Percentiles rank a stretch among this genome's conserved stretches.
phyloP scores from a whole-genome alignment of 2,113 vertebrate species.

The Chinchilla lanigera region DNA sequence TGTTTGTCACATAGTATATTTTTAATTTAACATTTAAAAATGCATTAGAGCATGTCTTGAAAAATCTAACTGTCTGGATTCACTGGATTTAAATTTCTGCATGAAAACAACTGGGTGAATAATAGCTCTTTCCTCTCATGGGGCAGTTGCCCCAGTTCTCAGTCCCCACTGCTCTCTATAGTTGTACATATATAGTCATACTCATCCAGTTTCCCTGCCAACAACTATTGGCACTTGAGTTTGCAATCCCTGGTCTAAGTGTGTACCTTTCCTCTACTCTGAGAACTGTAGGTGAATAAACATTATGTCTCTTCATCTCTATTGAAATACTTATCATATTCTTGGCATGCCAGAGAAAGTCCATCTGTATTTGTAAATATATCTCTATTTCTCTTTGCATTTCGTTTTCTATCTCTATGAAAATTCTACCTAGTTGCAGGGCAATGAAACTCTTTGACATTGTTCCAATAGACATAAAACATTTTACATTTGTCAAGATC shows the following conservation, averaged over 20 bases:
- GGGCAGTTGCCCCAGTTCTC: background rate
- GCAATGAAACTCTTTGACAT: background rate
- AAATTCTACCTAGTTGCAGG: background rate
- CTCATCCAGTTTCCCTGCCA: background rate
- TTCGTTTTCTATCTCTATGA: background rate
- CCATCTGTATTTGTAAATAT: background rate
- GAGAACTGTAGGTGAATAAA: background rate
- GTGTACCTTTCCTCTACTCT: background rate
- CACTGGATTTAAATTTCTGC: background rate
- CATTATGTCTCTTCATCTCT: background rate
- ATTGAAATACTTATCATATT: background rate
- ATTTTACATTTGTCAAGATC: background rate
- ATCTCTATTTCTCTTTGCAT: background rate
- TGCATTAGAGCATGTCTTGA: background rate
- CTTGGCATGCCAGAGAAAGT: background rate
- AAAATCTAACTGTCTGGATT: constrained; percentile 11
- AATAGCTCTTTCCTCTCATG: background rate
- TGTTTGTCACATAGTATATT: background rate
- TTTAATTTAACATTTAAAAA: background rate
- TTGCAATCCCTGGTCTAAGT: background rate
- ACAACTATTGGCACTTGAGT: background rate
- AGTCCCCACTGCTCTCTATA: background rate
- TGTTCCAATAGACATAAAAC: background rate
- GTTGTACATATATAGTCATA: too few species aligned
- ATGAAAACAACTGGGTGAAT: background rate